Base-by-base conservation (phyloP, 35 echinoderm and acorn worm species). In the Heliocidaris erythrogramma region DNA sequence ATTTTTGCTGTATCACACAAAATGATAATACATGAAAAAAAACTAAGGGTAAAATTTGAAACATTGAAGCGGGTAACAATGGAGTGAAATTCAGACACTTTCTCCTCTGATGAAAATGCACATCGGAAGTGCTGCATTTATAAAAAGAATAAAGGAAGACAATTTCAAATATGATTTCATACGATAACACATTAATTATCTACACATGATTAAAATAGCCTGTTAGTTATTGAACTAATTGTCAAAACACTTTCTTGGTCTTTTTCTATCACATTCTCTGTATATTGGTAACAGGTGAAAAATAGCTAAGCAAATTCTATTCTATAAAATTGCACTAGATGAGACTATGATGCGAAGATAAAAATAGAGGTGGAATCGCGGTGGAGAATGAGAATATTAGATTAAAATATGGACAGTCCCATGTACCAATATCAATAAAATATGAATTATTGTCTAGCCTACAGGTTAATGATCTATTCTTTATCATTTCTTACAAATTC, bases 131-230 rank as follows among this genome's bases (percentile, higher is more conserved):
- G 65, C 65, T 78, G 65, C 65, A 78, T 78, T 78, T 78, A 27
- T 6, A 78, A 78, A 78, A 78, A 78, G 65, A 42, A 42, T 42
- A 42, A 42, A 42, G 35, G 35, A 21, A 78, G 65, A 78, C 65
- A 78, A 27, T 78, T 78, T 78, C 65, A 78, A 56, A 78, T 78
- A 78, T 21, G 65, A 78, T n/a, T 78, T 78, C 27, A 24, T 7
- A 78, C n/a, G 65, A 78, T 78, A 78, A 7, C 65, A 78, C 65
- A 78, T 78, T n/a, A 78, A 78, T 27, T 78, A 78, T 78, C 65
- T 78, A 78, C 65, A 78, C 65, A 78, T 78, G 65, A 78, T 78
- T 78, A 78, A 78, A 78, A 78, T 78, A 78, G 65, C 65, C 65
- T n/a, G 65, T 78, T 78, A 78, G 65, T 78, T 78, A 8, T 27